Evolutionary conservation across 2,797 vertebrate genomes (phyloP), one percentile per base, ranked within the genome.

Genomic region (Labroides dimidiatus): DNA sequence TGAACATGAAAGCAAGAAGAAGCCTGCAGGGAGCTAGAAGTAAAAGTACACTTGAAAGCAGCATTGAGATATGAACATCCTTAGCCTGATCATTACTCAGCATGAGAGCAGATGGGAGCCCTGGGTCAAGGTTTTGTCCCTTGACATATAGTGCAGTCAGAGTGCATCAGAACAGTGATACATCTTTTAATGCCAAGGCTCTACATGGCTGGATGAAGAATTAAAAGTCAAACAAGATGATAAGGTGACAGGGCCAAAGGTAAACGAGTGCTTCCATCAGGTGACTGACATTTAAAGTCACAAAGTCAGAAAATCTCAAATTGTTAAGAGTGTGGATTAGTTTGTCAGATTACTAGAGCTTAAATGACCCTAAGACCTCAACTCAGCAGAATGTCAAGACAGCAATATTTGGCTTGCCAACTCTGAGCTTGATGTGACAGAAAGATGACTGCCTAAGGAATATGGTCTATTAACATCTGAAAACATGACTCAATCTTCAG

Each of bases 111-210:
- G 55, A 64, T 54, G 37, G 69, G 30, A 75, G 51, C 61, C 52
- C 4, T 39, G 23, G 58, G 61, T 81, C 61, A 72, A 64, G 57
- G 47, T 76, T 67, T 48, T 76, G 50, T 71, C 57, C 57, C 68
- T 54, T 67, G 69, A 73, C 50, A 72, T 75, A 70, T 52, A 44
- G 61, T 13, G 20, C 43, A 65, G 61, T 79, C 78, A 68, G 6
- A 70, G 58, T 57, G 52, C 48, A 52, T 82, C 50, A 65, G 60
- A 48, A 27, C 19, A 62, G 49, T 47, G 42, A 49, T 64, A 63
- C n/a, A 69, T 83, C 36, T 68, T 72, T 67, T 17, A 66, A 50
- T 1, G 23, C 56, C 41, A 48, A 59, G 44, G 52, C 42, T 58
- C 54, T 62, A 17, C 41, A 59, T 20, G 44, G 48, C 60, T 65